Conservation (phyloP, 2,113 vertebrate genomes). For the Albula goreensis region DNA sequence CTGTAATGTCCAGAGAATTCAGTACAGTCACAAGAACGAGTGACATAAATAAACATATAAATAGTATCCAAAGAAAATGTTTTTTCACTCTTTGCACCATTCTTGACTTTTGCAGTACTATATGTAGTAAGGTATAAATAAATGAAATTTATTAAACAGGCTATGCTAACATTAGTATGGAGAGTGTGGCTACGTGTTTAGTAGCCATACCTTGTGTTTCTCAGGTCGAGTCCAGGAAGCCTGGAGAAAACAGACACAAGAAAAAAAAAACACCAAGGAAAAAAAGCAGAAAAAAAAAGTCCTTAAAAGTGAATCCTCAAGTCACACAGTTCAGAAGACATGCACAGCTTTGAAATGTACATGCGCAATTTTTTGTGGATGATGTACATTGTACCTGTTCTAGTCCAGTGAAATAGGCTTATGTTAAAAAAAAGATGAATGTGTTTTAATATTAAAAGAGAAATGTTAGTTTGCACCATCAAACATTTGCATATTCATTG, state of each 20-base stretch:
- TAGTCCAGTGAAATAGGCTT: constrained; percentile 48
- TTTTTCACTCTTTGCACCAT: background rate
- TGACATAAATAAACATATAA: no score
- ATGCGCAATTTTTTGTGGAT: constrained; percentile 35
- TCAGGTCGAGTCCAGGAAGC: constrained; percentile 98
- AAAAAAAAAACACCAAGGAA: constrained; percentile 65
- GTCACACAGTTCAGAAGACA: constrained; percentile 38
- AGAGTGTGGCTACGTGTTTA: constrained; percentile 74
- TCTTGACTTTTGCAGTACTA: background rate
- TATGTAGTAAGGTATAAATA: background rate
- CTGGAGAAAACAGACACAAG: constrained; percentile 93
- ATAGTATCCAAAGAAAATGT: background rate
- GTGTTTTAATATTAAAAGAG: constrained; percentile 20
- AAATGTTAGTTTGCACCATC: constrained; percentile 30
- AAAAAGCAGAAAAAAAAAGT: constrained; percentile 40
- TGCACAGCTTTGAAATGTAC: constrained; percentile 30
- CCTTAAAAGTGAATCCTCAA: constrained; percentile 65
- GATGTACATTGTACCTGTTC: constrained; percentile 35
- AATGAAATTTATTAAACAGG: background rate
- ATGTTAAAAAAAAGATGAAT: constrained; percentile 32
- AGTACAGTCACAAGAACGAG: background rate
- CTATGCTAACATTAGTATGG: constrained; percentile 19
- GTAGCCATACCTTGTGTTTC: constrained; percentile 95
- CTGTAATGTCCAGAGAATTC: background rate
- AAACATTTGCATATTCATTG: constrained; percentile 21